phyloP scores from a whole-genome alignment of 2,888 invertebrate species.

The Cactoblastis cactorum region DNA sequence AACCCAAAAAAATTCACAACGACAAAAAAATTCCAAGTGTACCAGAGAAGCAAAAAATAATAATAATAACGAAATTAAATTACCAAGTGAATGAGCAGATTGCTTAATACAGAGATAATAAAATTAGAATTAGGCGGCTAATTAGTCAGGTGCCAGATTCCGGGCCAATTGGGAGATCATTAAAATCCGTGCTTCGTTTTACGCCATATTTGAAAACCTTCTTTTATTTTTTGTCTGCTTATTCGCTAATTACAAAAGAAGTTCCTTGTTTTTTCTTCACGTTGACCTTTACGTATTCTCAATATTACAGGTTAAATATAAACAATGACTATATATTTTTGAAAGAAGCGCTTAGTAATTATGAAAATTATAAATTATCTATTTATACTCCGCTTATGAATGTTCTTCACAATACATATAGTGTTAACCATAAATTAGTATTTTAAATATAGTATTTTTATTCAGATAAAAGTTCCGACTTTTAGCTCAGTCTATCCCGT shows the following conservation, averaged over 20 bases:
- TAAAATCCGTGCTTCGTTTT: slow-evolving; percentile 12
- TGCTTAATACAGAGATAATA: slow-evolving; percentile 8
- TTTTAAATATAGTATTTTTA: too few species aligned
- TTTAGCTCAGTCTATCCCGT: not conserved
- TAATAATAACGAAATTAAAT: slow-evolving; percentile 5
- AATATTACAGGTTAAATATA: too few species aligned
- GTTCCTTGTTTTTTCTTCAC: not conserved
- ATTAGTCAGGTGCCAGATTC: slow-evolving; percentile 12
- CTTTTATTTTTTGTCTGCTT: not conserved
- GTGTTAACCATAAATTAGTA: too few species aligned
- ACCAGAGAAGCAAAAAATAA: slow-evolving; percentile 3
- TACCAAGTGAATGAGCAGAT: slow-evolving; percentile 1
- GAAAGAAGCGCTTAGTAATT: too few species aligned
- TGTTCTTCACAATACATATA: too few species aligned
- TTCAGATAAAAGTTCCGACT: too few species aligned
- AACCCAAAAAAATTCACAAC: too few species aligned
- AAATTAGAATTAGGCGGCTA: slow-evolving; percentile 13
- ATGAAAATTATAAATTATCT: too few species aligned
- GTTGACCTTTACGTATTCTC: too few species aligned
- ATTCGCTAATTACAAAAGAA: not conserved
- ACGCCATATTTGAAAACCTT: not conserved
- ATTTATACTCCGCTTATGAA: too few species aligned
- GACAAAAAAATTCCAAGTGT: not conserved
- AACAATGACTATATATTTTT: too few species aligned
- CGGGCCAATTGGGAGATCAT: slow-evolving; percentile 8